phyloP scores from a whole-genome alignment of 2,113 vertebrate genomes.

The Etheostoma cragini region DNA sequence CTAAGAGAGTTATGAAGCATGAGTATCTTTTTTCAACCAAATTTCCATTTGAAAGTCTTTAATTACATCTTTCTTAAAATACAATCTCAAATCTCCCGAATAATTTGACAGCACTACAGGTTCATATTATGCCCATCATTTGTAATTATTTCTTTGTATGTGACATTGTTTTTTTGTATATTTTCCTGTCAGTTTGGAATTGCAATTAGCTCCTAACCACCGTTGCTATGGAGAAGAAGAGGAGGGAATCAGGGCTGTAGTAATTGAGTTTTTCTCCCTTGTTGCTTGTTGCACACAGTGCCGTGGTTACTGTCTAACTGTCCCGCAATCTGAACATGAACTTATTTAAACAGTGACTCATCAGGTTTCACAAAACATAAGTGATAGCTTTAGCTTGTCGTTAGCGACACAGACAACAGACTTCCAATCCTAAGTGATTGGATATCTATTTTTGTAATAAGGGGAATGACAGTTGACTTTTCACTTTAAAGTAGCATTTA shows the following conservation, averaged over 20 bases:
- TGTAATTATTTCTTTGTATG: slow-evolving; percentile 21
- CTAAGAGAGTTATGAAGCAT: slow-evolving; percentile 8
- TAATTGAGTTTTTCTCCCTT: neutral
- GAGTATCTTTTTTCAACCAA: slow-evolving; percentile 12
- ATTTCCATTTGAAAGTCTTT: slow-evolving; percentile 17
- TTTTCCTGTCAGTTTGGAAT: neutral
- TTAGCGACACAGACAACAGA: no score
- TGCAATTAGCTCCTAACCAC: neutral
- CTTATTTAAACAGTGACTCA: neutral
- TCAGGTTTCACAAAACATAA: neutral
- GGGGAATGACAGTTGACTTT: no score
- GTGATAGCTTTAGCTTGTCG: neutral
- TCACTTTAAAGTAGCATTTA: no score
- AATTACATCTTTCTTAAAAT: slow-evolving; percentile 16
- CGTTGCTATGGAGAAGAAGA: neutral
- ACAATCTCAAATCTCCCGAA: slow-evolving; percentile 1
- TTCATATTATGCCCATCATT: slow-evolving; percentile 1
- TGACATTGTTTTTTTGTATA: neutral
- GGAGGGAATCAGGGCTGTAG: neutral
- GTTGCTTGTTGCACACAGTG: no score
- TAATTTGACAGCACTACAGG: slow-evolving; percentile 6
- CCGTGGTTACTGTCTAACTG: neutral
- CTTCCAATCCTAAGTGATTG: no score
- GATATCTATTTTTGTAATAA: no score
- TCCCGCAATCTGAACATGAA: neutral